Percentiles rank a stretch among this genome's conserved stretches.
Evolutionary conservation across 2,888 invertebrate genomes (phyloP).

Genomic region (Spodoptera littoralis): DNA sequence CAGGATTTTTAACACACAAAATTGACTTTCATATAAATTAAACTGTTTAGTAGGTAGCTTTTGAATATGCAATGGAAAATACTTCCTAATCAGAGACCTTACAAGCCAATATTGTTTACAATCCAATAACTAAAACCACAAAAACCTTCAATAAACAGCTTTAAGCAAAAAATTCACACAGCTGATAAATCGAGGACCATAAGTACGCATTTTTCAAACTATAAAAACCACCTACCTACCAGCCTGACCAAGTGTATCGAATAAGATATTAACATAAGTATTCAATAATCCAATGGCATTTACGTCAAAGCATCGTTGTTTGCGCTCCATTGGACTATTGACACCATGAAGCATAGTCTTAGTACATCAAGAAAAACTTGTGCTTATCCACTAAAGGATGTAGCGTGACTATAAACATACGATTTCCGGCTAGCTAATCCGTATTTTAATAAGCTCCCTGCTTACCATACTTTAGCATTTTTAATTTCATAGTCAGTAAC

Average conservation of each 20-base stretch:
- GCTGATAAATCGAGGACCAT: too few relatives aligned
- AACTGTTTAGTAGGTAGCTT: too few relatives aligned
- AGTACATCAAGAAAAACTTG: conserved; percentile 28
- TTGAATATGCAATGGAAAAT: too few relatives aligned
- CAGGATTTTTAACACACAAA: too few relatives aligned
- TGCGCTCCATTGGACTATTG: conserved; percentile 37
- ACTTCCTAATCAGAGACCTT: too few relatives aligned
- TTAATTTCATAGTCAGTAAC: conserved; percentile 57
- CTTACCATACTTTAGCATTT: conserved; percentile 56
- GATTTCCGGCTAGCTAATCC: conserved; percentile 56
- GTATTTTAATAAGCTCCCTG: conserved; percentile 46
- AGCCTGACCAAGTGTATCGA: conserved; percentile 34
- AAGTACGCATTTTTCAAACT: too few relatives aligned
- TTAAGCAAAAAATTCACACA: too few relatives aligned
- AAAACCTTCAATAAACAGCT: too few relatives aligned
- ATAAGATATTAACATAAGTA: conserved; percentile 23
- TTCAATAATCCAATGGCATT: conserved; percentile 33
- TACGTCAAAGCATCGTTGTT: conserved; percentile 29
- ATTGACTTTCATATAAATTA: too few relatives aligned
- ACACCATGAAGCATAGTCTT: conserved; percentile 29
- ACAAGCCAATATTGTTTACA: too few relatives aligned
- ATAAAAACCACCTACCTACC: neutral
- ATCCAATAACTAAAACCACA: too few relatives aligned
- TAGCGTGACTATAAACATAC: conserved; percentile 46
- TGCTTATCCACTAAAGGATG: conserved; percentile 21